A percentile compares a stretch with the other conserved stretches of the same genome.
phyloP scores from a whole-genome alignment of 2,888 invertebrate species.

The Parascotia fuliginaria region DNA sequence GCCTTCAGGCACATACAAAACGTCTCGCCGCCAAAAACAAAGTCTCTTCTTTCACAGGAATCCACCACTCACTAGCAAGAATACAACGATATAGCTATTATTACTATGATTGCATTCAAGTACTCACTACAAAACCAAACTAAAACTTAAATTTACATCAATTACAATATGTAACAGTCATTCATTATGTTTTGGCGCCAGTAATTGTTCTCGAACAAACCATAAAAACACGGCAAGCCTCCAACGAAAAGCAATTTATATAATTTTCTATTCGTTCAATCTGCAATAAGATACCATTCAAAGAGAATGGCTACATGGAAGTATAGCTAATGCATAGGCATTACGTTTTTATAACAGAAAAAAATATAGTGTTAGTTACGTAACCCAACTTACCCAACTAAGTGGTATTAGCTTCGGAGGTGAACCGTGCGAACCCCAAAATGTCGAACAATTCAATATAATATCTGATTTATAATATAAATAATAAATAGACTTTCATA shows the following conservation, averaged over 20 bases:
- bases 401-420: slow-evolving; percentile 41
- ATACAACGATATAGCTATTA: too few relatives aligned
- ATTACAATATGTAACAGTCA: slow-evolving; percentile 26
- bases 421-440: slow-evolving; percentile 52
- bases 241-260: slow-evolving; percentile 74
- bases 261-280: slow-evolving; percentile 74
- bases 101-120: too few relatives aligned
- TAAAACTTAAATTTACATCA: too few relatives aligned
- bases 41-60: too few relatives aligned
- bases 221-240: slow-evolving; percentile 55
- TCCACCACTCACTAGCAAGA: too few relatives aligned
- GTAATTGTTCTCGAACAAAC: slow-evolving; percentile 65
- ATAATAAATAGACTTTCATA: slow-evolving; percentile 46
- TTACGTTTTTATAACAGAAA: slow-evolving; percentile 63
- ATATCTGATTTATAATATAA: slow-evolving; percentile 47
- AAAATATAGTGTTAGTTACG: slow-evolving; percentile 51
- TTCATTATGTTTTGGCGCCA: slow-evolving; percentile 38
- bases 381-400: slow-evolving; percentile 47
- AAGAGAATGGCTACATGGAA: slow-evolving; percentile 65
- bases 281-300: slow-evolving; percentile 65
- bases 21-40: too few relatives aligned
- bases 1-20: too few relatives aligned
- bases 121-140: too few relatives aligned
- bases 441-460: slow-evolving; percentile 50
- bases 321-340: slow-evolving; percentile 67